Conservation (phyloP, 2,888 invertebrate genomes). For the Drosophila helvetica region DNA sequence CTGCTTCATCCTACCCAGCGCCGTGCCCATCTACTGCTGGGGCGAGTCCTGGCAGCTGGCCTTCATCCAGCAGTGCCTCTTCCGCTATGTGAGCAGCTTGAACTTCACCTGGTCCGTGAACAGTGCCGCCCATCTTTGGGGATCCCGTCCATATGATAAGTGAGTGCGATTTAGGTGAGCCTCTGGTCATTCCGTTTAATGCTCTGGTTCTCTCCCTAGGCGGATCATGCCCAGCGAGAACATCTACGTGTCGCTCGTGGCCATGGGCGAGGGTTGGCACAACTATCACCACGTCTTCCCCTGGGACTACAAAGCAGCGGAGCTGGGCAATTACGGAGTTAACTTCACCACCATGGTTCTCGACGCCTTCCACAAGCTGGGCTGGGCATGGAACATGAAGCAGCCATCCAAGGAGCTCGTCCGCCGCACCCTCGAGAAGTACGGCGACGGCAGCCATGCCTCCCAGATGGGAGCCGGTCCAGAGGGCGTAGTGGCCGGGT, state of each 20-base stretch:
- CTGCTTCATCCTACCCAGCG: slow-evolving; percentile 90
- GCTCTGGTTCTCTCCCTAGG: slow-evolving; percentile 82
- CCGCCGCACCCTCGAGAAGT: slow-evolving; percentile 86
- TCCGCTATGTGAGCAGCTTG: slow-evolving; percentile 90
- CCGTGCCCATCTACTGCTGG: slow-evolving; percentile 89
- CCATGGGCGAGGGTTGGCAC: slow-evolving; percentile 96
- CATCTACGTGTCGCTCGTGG: slow-evolving; percentile 88
- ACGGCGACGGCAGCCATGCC: slow-evolving; percentile 83
- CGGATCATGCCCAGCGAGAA: slow-evolving; percentile 92
- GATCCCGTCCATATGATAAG: slow-evolving; percentile 90
- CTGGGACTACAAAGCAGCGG: slow-evolving; percentile 96
- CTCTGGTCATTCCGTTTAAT: not conserved
- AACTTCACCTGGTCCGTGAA: slow-evolving; percentile 96
- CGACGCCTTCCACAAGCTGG: slow-evolving; percentile 88
- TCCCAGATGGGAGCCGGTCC: slow-evolving; percentile 38
- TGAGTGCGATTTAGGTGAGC: slow-evolving; percentile 81
- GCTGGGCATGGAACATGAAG: slow-evolving; percentile 91
- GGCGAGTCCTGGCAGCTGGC: slow-evolving; percentile 88
- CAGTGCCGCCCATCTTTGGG: slow-evolving; percentile 93
- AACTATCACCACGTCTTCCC: slow-evolving; percentile 97
- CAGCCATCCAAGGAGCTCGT: slow-evolving; percentile 86
- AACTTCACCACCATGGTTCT: slow-evolving; percentile 89
- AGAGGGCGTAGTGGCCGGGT: slow-evolving; percentile 8
- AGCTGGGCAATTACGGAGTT: slow-evolving; percentile 88
- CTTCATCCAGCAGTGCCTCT: slow-evolving; percentile 87